Evolutionary conservation across 2,888 invertebrate genomes (phyloP), one percentile per base, ranked within the genome.

Genomic region (Serrognathus titanus): DNA sequence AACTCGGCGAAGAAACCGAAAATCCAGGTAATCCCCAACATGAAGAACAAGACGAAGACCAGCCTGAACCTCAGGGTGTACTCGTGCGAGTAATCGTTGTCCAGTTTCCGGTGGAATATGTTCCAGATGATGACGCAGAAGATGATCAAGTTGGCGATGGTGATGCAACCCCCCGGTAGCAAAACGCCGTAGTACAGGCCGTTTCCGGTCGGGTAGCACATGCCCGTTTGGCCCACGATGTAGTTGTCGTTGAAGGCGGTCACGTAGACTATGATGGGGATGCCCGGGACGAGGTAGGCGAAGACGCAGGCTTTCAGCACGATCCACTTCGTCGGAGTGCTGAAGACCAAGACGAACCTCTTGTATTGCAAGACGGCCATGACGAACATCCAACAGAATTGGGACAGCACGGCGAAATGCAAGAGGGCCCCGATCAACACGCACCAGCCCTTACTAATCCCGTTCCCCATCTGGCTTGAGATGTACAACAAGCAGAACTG

Each of bases 361-460:
- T 85, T 79, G 67, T 88, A 88, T 50, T 88, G 87, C 39, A 88
- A 69, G 0, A 85, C 79, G 2, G 86, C 88, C 48, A 87, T 86
- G 2, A 88, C 84, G 41, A 88, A 72, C 86, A 88, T 88, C 89
- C 88, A 89, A 65, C 84, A 83, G 70, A 88, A 88, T 2, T 87
- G 84, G 0, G 85, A 82, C 10, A 88, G 69, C 35, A 87, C 80
- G 8, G 86, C 81, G 70, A 87, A 88, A 69, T 88, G 88, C n/a
- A 88, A 69, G n/a, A 81, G 64, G 0, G 83, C 80, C 0, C 87
- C 87, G 0, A 82, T 74, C 9, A 81, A 65, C 70, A 83, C 78
- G 66, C 88, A 88, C 2, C 75, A 60, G 1, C 80, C 67, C 43
- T 73, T 72, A 50, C 77, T 74, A 39, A 75, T 71, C 8, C 69